These are phyloP conservation scores for Eupithecia subfuscata DNA, from an alignment of 2,888 invertebrate genomes.

Conservation along the genomic window DNA sequence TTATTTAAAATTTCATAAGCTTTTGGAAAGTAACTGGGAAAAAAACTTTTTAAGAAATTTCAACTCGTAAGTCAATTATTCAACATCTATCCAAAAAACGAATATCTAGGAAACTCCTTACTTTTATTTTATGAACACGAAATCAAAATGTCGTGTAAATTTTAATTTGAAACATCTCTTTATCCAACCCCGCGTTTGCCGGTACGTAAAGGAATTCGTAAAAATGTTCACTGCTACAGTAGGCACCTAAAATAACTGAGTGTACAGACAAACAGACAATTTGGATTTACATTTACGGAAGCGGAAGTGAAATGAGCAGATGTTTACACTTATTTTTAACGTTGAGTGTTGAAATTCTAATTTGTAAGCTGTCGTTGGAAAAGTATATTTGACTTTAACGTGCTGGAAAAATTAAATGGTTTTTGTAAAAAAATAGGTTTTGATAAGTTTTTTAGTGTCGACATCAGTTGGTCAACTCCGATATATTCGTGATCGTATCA, in stretches of 20 bases:
- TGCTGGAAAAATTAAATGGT: neutral
- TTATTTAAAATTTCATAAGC: too few species aligned
- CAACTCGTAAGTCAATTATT: too few species aligned
- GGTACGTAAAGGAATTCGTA: constrained; percentile 67
- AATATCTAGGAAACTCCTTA: too few species aligned
- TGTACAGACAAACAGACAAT: constrained; percentile 27
- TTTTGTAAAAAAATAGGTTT: neutral
- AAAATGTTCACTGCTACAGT: constrained; percentile 77
- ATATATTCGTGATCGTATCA: too few species aligned
- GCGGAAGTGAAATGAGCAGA: constrained; percentile 15
- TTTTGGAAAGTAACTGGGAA: too few species aligned
- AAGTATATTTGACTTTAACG: neutral
- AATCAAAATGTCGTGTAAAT: too few species aligned
- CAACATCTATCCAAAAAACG: too few species aligned
- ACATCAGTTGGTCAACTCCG: too few species aligned
- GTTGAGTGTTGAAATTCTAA: neutral
- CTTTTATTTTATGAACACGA: too few species aligned
- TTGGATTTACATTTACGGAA: constrained; percentile 13
- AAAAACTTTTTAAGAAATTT: too few species aligned
- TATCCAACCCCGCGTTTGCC: constrained; percentile 28
- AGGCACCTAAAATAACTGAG: constrained; percentile 56
- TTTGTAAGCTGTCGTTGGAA: neutral
- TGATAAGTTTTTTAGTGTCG: too few species aligned
- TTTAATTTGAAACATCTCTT: neutral
- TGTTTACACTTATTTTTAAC: constrained; percentile 2